These are phyloP conservation scores for Chaetodon trifascialis DNA, from an alignment of 2,113 vertebrate genomes.

Conservation along the genomic window DNA sequence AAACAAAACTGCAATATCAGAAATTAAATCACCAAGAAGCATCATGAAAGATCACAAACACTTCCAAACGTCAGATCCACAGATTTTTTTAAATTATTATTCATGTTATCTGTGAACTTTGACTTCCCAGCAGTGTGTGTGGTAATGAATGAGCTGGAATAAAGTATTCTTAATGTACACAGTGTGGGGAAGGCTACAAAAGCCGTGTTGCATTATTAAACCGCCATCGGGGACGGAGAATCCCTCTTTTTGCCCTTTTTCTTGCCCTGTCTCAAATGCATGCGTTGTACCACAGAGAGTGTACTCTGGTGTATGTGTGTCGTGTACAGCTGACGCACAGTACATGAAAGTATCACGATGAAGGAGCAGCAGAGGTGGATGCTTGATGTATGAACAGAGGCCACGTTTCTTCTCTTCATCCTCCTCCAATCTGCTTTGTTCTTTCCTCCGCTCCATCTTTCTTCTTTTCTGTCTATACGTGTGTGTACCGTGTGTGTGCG, in stretches of 20 bases:
- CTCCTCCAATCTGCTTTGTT: conserved; percentile 24
- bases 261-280: background rate
- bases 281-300: background rate
- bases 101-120: background rate
- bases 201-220: conserved; percentile 27
- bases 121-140: background rate
- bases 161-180: background rate
- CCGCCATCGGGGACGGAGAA: background rate
- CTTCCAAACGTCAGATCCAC: too few species aligned
- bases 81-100: background rate
- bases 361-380: background rate
- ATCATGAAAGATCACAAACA: too few species aligned
- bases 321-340: background rate
- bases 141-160: background rate
- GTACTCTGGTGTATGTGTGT: background rate
- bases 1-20: background rate
- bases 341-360: conserved; percentile 6
- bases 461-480: background rate
- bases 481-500: conserved; percentile 16
- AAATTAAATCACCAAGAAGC: too few species aligned
- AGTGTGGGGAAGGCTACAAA: background rate
- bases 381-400: conserved; percentile 4
- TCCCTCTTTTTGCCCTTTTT: background rate
- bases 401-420: background rate
- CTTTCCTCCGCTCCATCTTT: background rate